phyloP scores from a whole-genome alignment of 2,888 invertebrate species.

The Lasioglossum malachurum region DNA sequence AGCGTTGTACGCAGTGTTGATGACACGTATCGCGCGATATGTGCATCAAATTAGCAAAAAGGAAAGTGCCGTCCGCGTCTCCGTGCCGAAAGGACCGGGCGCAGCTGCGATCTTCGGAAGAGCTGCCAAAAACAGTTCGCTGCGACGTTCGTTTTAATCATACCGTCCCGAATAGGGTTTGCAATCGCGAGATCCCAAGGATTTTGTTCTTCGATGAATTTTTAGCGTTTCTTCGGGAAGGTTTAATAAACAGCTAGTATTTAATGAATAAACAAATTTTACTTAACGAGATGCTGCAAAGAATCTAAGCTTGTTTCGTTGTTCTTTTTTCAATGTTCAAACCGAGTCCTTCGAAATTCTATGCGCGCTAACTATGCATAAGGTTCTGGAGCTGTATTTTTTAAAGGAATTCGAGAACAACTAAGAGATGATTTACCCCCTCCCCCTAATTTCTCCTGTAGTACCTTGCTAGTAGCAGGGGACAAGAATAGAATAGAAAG shows the following conservation, averaged over 20 bases:
- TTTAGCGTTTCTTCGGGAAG: too few species aligned
- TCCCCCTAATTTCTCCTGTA: not conserved
- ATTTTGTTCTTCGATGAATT: too few species aligned
- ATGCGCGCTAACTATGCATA: too few species aligned
- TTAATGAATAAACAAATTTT: too few species aligned
- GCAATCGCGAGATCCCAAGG: too few species aligned
- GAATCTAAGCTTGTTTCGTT: too few species aligned
- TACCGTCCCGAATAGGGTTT: not conserved
- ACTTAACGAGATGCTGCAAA: too few species aligned
- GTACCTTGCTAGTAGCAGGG: not conserved
- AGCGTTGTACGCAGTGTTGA: slow-evolving; percentile 6
- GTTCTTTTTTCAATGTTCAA: too few species aligned
- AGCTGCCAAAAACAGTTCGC: not conserved
- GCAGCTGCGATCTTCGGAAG: not conserved
- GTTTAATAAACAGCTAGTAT: too few species aligned
- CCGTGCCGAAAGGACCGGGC: too few species aligned
- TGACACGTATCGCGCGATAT: not conserved
- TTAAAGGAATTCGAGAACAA: not conserved
- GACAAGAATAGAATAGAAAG: slow-evolving; percentile 11
- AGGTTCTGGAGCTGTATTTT: not conserved
- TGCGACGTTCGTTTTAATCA: not conserved
- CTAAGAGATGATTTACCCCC: not conserved
- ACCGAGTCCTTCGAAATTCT: too few species aligned
- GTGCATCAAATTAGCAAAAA: slow-evolving; percentile 12
- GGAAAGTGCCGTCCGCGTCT: not conserved